Conservation (phyloP, 2,888 invertebrate species). For the Sinelater perroti region DNA sequence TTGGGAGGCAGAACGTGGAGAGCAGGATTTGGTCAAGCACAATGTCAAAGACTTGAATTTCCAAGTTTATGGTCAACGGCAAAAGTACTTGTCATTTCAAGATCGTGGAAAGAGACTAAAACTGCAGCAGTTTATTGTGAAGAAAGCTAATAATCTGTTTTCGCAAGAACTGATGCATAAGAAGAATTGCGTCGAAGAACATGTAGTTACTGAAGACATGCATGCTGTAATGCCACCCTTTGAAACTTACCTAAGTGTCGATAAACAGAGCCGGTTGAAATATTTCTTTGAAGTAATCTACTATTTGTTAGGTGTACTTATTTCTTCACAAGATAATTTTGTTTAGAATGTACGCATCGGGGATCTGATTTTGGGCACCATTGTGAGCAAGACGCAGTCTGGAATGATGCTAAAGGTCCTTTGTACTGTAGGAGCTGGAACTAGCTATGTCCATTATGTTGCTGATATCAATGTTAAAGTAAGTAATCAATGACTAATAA, state of each 20-base stretch:
- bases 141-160: constrained; percentile 83
- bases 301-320: neutral
- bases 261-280: constrained; percentile 77
- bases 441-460: constrained; percentile 78
- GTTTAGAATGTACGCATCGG: constrained; percentile 74
- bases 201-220: constrained; percentile 68
- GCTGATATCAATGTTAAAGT: constrained; percentile 90
- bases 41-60: constrained; percentile 73
- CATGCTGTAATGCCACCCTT: constrained; percentile 87
- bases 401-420: constrained; percentile 83
- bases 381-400: constrained; percentile 77
- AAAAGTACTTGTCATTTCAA: constrained; percentile 83
- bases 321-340: neutral
- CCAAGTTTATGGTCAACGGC: constrained; percentile 79
- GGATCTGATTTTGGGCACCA: constrained; percentile 80
- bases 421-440: constrained; percentile 81
- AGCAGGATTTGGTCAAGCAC: constrained; percentile 73
- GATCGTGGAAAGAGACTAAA: constrained; percentile 84
- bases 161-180: constrained; percentile 65
- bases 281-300: constrained; percentile 80
- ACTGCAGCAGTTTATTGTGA: constrained; percentile 86
- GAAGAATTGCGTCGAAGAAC: constrained; percentile 62
- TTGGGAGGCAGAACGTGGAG: constrained; percentile 86
- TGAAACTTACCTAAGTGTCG: constrained; percentile 84
- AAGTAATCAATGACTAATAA: constrained; percentile 45